Evolutionary conservation across 2,888 invertebrate genomes (phyloP).

Genomic region (Boloria euphrosyne): DNA sequence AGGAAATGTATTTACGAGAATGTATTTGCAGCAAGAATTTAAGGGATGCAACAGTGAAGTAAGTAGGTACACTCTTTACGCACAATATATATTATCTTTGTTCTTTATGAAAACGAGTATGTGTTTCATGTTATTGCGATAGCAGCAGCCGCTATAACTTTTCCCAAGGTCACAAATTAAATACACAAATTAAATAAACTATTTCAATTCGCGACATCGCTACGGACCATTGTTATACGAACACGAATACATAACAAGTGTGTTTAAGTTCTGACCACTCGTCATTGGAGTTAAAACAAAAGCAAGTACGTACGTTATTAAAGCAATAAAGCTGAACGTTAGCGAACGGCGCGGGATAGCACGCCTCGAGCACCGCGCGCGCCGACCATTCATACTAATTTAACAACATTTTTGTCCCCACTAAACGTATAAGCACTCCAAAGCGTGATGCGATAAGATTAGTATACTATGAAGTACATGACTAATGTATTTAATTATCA

Average conservation of each 20-base stretch:
- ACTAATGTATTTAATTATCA: too few species aligned
- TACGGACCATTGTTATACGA: not conserved
- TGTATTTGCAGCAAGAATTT: not conserved
- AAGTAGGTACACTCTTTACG: too few species aligned
- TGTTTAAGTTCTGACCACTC: not conserved
- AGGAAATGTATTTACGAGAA: slow-evolving; percentile 9
- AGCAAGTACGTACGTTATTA: not conserved
- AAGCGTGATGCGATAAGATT: not conserved
- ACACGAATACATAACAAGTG: not conserved
- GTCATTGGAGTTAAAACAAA: not conserved
- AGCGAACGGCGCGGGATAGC: too few species aligned
- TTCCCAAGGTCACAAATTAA: too few species aligned
- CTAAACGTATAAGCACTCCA: not conserved
- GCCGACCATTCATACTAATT: not conserved
- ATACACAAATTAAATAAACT: too few species aligned
- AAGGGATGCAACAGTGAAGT: too few species aligned
- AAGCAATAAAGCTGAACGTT: not conserved
- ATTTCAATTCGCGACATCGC: too few species aligned
- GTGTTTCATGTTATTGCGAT: too few species aligned
- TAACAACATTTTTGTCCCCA: not conserved
- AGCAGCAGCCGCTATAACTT: too few species aligned
- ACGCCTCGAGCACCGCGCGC: not conserved
- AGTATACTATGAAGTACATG: not conserved
- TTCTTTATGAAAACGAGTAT: too few species aligned
- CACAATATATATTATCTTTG: too few species aligned